These are phyloP conservation scores for Syrrhaptes paradoxus DNA, from an alignment of 2,113 vertebrate species.

Conservation along the genomic window DNA sequence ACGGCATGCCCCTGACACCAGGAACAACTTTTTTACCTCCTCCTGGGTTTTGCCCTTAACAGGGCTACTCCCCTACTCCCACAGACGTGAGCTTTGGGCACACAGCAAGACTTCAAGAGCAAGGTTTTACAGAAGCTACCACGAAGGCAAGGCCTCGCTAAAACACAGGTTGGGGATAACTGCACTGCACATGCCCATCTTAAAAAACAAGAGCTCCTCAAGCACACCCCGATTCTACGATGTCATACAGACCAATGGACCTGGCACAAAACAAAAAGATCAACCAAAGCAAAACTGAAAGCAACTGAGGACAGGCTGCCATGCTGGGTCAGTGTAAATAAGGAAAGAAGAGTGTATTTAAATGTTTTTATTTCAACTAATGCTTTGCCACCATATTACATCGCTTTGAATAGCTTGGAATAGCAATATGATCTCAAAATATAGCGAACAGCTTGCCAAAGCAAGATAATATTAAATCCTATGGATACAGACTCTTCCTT, in stretches of 20 bases:
- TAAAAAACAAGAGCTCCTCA: neutral
- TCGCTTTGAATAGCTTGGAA: conserved; percentile 75
- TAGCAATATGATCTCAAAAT: conserved; percentile 77
- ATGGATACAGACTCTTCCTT: conserved; percentile 66
- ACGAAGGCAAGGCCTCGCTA: neutral
- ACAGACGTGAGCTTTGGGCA: neutral
- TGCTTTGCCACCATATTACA: conserved; percentile 78
- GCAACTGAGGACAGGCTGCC: neutral
- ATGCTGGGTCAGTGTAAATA: neutral
- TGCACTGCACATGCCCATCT: neutral
- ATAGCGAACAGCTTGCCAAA: conserved; percentile 80
- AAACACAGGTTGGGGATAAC: neutral
- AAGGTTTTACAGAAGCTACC: neutral
- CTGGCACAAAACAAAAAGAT: neutral
- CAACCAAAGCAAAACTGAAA: neutral
- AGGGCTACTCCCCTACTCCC: neutral
- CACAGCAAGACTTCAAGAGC: neutral
- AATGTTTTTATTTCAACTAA: conserved; percentile 79
- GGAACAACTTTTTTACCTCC: neutral
- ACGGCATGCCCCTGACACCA: neutral
- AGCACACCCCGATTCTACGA: neutral
- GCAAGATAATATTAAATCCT: conserved; percentile 75
- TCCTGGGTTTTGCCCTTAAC: neutral
- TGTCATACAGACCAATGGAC: neutral
- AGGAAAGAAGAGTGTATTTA: conserved; percentile 44